Percentiles rank a stretch among this genome's conserved stretches.
Conservation (phyloP, 2,888 invertebrate species). For the Hypomecis atomaria region DNA sequence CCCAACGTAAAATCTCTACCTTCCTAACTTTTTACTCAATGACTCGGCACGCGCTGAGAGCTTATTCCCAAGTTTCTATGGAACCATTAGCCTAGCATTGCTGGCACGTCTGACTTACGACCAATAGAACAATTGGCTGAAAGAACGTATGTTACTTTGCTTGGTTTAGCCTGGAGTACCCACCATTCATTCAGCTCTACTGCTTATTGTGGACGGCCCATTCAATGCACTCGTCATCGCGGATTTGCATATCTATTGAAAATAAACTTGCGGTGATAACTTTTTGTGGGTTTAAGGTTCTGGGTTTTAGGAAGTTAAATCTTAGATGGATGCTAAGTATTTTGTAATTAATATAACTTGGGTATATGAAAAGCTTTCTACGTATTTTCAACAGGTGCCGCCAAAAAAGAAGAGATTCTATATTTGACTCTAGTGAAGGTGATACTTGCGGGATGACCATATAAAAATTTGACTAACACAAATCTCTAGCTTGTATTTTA, state of each 20-base stretch:
- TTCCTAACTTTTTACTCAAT: constrained; percentile 4
- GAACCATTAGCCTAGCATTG: constrained; percentile 26
- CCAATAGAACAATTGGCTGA: constrained; percentile 27
- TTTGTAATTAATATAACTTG: not conserved
- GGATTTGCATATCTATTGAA: constrained; percentile 11
- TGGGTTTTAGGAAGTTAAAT: not conserved
- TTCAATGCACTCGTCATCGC: constrained; percentile 10
- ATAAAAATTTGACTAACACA: too few species aligned
- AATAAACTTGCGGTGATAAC: constrained; percentile 4
- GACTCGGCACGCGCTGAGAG: constrained; percentile 15
- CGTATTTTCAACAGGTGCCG: too few species aligned
- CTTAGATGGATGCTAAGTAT: not conserved
- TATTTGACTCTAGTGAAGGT: too few species aligned
- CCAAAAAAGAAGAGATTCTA: too few species aligned
- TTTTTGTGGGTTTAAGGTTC: constrained; percentile 1
- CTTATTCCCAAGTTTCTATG: constrained; percentile 21
- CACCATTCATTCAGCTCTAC: constrained; percentile 20
- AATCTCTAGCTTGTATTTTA: too few species aligned
- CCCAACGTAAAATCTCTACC: constrained; percentile 2
- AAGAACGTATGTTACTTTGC: constrained; percentile 15
- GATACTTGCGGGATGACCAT: too few species aligned
- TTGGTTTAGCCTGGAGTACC: constrained; percentile 10
- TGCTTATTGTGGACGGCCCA: constrained; percentile 20
- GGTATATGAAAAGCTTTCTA: too few species aligned
- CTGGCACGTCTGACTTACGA: constrained; percentile 10